Percentiles rank a stretch among this genome's conserved stretches.
These are phyloP conservation scores for Trachelipus rathkii DNA, from an alignment of 1,140 invertebrate species.

Conservation along the genomic window DNA sequence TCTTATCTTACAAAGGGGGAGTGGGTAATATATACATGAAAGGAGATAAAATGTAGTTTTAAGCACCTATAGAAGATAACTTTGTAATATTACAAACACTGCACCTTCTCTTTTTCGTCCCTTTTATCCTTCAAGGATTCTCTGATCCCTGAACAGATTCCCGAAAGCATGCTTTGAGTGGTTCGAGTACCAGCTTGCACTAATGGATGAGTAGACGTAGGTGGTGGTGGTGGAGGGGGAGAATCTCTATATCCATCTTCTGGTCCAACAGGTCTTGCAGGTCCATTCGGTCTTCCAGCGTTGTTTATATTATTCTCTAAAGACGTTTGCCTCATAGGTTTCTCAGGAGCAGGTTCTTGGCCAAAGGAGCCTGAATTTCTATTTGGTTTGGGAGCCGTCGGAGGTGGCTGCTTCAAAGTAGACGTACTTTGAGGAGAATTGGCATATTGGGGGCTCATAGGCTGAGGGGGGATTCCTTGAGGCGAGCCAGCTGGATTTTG, in stretches of 20 bases:
- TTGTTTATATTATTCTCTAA: conserved; percentile 7
- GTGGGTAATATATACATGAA: too few species aligned
- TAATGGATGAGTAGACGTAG: conserved; percentile 66
- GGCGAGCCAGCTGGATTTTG: conserved; percentile 19
- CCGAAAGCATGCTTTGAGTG: conserved; percentile 51
- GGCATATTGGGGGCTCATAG: conserved; percentile 33
- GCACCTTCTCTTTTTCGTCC: conserved; percentile 78
- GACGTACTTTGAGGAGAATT: conserved; percentile 26
- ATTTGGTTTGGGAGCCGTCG: conserved; percentile 42
- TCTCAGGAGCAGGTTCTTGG: conserved; percentile 45
- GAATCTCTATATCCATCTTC: conserved; percentile 54
- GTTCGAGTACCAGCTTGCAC: conserved; percentile 55
- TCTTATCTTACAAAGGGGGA: too few species aligned
- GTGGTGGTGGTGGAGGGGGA: conserved; percentile 62
- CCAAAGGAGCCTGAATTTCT: conserved; percentile 17
- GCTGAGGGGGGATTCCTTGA: conserved; percentile 7
- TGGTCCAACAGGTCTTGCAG: conserved; percentile 47
- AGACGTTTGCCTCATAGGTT: conserved; percentile 49
- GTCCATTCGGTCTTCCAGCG: conserved; percentile 11
- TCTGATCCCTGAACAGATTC: not conserved
- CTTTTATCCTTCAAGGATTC: conserved; percentile 73
- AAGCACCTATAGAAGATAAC: not conserved
- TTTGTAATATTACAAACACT: conserved; percentile 18
- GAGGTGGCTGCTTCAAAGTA: conserved; percentile 35
- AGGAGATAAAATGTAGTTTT: too few species aligned